These are phyloP conservation scores for Rhodinocichla rosea DNA, from an alignment of 2,113 vertebrate species.

Conservation along the genomic window DNA sequence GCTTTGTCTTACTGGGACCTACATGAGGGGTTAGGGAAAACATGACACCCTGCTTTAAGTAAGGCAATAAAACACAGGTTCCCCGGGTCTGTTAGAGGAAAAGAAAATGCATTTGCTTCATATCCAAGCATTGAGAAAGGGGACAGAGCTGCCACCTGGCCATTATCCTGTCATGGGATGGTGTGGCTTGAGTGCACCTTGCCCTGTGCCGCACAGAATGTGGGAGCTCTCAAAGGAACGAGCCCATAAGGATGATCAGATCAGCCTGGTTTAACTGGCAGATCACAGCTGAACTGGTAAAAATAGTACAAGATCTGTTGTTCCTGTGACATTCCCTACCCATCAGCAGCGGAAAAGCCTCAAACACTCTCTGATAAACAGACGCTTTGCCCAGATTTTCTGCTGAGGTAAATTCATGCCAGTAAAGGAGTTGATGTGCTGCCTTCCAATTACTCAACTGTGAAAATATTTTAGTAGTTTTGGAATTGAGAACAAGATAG, in stretches of 20 bases:
- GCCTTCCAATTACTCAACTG: not conserved
- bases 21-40: not conserved
- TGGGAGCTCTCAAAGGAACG: not conserved
- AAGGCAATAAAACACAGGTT: not conserved
- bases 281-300: not conserved
- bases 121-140: not conserved
- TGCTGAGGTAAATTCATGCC: not conserved
- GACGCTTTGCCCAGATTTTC: slow-evolving; percentile 8
- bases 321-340: not conserved
- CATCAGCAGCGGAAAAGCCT: not conserved
- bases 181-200: not conserved
- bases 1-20: not conserved
- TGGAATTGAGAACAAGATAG: not conserved
- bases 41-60: not conserved
- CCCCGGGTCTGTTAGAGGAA: not conserved
- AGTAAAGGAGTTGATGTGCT: not conserved
- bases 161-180: fast-evolving
- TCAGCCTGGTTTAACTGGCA: not conserved
- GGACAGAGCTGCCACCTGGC: not conserved
- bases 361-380: not conserved
- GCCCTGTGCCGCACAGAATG: not conserved
- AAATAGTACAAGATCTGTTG: not conserved
- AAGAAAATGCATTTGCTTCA: not conserved
- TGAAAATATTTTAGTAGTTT: not conserved
- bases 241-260: not conserved